Conservation (phyloP, 1,140 invertebrate genomes). For the Vanessa atalanta region DNA sequence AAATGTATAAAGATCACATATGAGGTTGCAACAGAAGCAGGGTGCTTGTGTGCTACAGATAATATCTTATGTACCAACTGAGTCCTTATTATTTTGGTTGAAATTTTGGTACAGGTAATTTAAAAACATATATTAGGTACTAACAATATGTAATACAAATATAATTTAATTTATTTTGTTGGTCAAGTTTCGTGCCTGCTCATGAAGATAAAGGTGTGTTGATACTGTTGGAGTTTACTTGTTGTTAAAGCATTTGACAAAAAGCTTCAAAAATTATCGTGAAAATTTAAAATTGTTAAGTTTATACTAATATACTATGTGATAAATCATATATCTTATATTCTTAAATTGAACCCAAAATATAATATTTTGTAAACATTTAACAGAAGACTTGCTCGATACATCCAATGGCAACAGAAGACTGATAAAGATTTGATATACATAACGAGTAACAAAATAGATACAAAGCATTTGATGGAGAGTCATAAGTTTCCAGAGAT, state of each 20-base stretch:
- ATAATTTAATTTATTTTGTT: slow-evolving; percentile 1
- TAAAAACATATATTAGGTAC: not conserved
- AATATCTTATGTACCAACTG: slow-evolving; percentile 19
- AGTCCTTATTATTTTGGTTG: not conserved
- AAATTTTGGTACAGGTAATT: not conserved
- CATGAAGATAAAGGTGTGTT: not conserved
- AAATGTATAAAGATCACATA: not conserved
- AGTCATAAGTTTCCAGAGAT: not conserved
- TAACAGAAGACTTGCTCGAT: not conserved
- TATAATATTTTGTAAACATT: not conserved
- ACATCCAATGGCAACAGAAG: slow-evolving; percentile 1
- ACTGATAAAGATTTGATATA: not conserved
- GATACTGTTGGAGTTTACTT: slow-evolving; percentile 21
- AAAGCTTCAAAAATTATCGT: slow-evolving; percentile 6
- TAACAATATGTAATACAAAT: not conserved
- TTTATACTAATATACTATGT: slow-evolving; percentile 12
- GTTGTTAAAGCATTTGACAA: slow-evolving; percentile 24
- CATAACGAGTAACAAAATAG: not conserved
- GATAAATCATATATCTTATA: slow-evolving; percentile 1
- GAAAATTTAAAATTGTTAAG: slow-evolving; percentile 23
- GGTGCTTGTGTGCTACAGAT: slow-evolving; percentile 9
- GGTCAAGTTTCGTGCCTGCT: not conserved
- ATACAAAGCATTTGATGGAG: not conserved
- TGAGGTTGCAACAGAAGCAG: slow-evolving; percentile 16
- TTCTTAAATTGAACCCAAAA: slow-evolving; percentile 1